Evolutionary conservation across 1,140 invertebrate genomes (phyloP).

Genomic region (Caenorhabditis brenneri): DNA sequence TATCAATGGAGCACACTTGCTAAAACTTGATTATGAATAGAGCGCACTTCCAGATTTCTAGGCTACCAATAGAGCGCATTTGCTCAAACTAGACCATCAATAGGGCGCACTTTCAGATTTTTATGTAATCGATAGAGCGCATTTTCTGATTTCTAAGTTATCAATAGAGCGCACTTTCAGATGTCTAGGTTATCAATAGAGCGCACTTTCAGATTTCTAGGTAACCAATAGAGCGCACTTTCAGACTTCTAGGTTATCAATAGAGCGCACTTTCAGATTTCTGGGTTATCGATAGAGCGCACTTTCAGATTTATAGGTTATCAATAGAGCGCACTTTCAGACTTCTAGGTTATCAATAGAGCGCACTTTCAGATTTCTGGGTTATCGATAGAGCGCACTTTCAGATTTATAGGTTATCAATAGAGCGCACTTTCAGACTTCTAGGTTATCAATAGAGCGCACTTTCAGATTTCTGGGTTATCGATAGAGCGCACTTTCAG

Average conservation of each 20-base stretch:
- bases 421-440: background rate
- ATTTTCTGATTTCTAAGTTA: too few relatives aligned
- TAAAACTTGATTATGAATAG: background rate
- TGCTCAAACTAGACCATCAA: background rate
- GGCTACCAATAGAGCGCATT: background rate
- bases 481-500: too few relatives aligned
- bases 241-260: background rate
- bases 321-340: background rate
- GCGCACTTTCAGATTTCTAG: background rate
- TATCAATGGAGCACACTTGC: background rate
- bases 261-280: background rate
- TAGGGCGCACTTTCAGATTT: background rate
- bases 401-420: background rate
- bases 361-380: background rate
- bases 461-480: background rate
- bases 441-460: background rate
- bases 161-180: background rate
- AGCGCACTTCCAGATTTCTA: background rate
- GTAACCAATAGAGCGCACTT: too few relatives aligned
- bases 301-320: background rate
- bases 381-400: too few relatives aligned
- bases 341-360: background rate
- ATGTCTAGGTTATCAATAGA: background rate
- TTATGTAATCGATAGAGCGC: too few relatives aligned
- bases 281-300: too few relatives aligned